Evolutionary conservation across 2,888 invertebrate species (phyloP), one percentile per base, ranked within the genome.

Genomic region (Parnassius orleans): DNA sequence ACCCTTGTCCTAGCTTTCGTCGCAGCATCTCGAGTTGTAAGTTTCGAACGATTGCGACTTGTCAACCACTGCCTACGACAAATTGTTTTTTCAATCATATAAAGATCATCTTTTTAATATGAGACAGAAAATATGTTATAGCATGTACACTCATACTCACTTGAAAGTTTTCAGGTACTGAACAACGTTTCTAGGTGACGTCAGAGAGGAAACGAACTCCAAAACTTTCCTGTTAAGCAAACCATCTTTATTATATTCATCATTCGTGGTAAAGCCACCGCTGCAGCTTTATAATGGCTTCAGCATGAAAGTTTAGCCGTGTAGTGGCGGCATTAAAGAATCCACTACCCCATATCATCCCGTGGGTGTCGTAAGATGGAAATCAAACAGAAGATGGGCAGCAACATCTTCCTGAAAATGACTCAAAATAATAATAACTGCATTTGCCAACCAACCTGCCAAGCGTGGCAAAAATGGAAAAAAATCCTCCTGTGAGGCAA

Each of bases 171-270:
- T 95, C 65, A 98, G 92, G 85, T 98, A 98, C 75, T 96, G 96
- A 1, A 97, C 96, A 53, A 98, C 95, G 78, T 97, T 97, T 67
- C 96, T 95, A 0, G 98, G 97, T 68, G 97, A 96, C 0, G 98
- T 98, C 72, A 97, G 88, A 66, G 95, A 94, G 33, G 96, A 95
- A 1, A 98, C 97, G 74, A 96, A 95, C 74, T 98, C 98, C 58
- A 98, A 93, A 66, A 98, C 98, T 80, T 96, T 94, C 73, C 97
- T 92, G 80, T 42, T 72, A 77, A 67, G 14, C 71, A 51, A 64
- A 62, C 43, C 53, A 56, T 33, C 33, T 7, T 33, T 33, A 33
- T 33, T 33, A 33, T 33, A 33, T 33, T 7, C 33, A 0, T 33
- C 33, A 33, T 33, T 33, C 33, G 33, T 5, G 33, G 33, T 33